Percentiles rank a stretch among this genome's conserved stretches.
These are phyloP conservation scores for Drosophila subpulchrella DNA, from an alignment of 1,140 invertebrate species.

Conservation along the genomic window DNA sequence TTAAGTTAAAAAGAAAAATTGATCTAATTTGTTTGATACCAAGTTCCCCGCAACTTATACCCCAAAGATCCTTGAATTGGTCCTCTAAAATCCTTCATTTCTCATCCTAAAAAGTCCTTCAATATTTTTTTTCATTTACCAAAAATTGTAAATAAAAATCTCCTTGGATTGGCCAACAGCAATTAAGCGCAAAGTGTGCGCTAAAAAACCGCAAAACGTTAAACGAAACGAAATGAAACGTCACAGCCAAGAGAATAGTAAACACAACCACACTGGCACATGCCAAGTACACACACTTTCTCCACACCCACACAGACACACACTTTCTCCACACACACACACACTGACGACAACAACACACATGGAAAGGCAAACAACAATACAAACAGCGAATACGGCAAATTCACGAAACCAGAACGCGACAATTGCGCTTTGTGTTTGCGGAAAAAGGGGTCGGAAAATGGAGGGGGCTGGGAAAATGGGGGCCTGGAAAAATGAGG, in stretches of 20 bases:
- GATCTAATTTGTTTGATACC: too few relatives aligned
- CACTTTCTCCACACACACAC: slow-evolving; percentile 5
- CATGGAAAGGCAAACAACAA: slow-evolving; percentile 38
- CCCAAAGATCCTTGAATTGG: too few relatives aligned
- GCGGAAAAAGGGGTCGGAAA: slow-evolving; percentile 16
- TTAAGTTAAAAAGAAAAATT: too few relatives aligned
- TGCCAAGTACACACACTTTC: background rate
- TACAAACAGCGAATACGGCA: slow-evolving; percentile 56
- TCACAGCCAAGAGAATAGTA: slow-evolving; percentile 53
- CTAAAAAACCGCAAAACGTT: slow-evolving; percentile 63
- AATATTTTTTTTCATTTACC: background rate
- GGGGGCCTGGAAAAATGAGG: background rate
- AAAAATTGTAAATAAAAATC: slow-evolving; percentile 3
- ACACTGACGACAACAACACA: background rate
- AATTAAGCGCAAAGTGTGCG: slow-evolving; percentile 21
- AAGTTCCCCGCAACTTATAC: too few relatives aligned
- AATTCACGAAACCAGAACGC: slow-evolving; percentile 59
- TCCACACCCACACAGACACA: background rate
- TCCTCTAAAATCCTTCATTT: too few relatives aligned
- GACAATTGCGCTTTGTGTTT: slow-evolving; percentile 51
- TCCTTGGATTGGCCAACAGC: slow-evolving; percentile 24
- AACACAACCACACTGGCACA: slow-evolving; percentile 28
- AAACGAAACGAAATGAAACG: slow-evolving; percentile 73
- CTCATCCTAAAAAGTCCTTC: background rate
- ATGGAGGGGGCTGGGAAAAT: background rate